A percentile compares a stretch with the other conserved stretches of the same genome.
phyloP scores from a whole-genome alignment of 2,888 invertebrate genomes.

The Galerucella pusilla region DNA sequence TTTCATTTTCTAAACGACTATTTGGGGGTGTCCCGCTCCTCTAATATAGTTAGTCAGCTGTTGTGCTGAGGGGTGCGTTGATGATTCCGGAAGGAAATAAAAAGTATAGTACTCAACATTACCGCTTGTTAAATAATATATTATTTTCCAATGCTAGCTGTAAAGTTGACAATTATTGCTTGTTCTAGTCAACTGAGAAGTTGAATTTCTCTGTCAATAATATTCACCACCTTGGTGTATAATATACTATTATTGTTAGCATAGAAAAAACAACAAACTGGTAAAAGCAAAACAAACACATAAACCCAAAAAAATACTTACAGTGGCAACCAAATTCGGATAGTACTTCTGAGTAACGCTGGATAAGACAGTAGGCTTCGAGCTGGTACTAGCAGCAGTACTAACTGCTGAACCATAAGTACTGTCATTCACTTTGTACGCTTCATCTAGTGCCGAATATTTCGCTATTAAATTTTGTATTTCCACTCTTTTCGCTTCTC shows the following conservation, averaged over 20 bases:
- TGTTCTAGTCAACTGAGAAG: no score
- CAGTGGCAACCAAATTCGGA: constrained; percentile 59
- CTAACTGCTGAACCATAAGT: constrained; percentile 37
- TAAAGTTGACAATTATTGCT: no score
- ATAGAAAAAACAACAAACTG: constrained; percentile 47
- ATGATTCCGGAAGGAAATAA: no score
- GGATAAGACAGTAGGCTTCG: constrained; percentile 61
- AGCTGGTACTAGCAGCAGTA: constrained; percentile 46
- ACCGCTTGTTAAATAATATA: no score
- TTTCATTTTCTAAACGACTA: no score
- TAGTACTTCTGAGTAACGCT: constrained; percentile 62
- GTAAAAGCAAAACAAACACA: constrained; percentile 24
- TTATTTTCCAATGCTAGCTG: no score
- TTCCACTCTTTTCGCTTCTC: constrained; percentile 85
- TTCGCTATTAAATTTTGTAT: constrained; percentile 85
- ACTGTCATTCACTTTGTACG: constrained; percentile 66
- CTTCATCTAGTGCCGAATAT: constrained; percentile 82
- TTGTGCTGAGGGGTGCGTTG: no score
- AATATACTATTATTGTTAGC: constrained; percentile 42
- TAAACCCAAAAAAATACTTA: constrained; percentile 57
- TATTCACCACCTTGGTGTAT: no score
- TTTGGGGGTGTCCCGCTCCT: no score
- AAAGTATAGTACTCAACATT: no score
- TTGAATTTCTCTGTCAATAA: no score
- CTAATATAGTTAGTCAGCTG: no score